Base-by-base conservation (phyloP, 2,888 invertebrate species). In the Halocaridina rubra region DNA sequence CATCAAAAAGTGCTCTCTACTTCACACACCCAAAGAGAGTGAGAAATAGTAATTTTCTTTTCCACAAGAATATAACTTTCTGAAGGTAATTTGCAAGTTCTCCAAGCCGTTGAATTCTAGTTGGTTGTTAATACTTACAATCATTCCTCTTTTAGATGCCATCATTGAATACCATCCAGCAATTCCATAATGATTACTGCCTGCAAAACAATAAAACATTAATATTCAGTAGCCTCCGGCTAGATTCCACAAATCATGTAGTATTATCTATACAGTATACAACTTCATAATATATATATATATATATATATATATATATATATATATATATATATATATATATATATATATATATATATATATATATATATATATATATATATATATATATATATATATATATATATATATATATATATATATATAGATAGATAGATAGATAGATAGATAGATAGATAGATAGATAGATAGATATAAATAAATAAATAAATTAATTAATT, bases 161-260 rank as follows among this genome's bases (percentile, higher is more conserved):
- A 94, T 93, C 88, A 94, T 91, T 0, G 95, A 93, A 92, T 97
- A 97, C 92, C 94, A 96, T 0, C 96, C 96, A 2, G 96, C 95
- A 89, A 97, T 97, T 0, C 97, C 97, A 89, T 94, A 96, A 91
- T 97, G 97, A 91, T 97, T 97, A 0, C 96, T 96, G 8, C 81
- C 81, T 81, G 72, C 27, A 53, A 80, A 19, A 53, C n/a, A n/a
- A n/a, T n/a, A n/a, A n/a, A n/a, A n/a, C n/a, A n/a, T n/a, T n/a
- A n/a, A n/a, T n/a, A n/a, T n/a, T n/a, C n/a, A n/a, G n/a, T n/a
- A n/a, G n/a, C n/a, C n/a, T n/a, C n/a, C n/a, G n/a, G n/a, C n/a
- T n/a, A n/a, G n/a, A n/a, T n/a, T n/a, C n/a, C n/a, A n/a, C n/a
- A n/a, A n/a, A n/a, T n/a, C n/a, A n/a, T n/a, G n/a, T n/a, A n/a